These are phyloP conservation scores for Goniozus legneri DNA, from an alignment of 1,140 invertebrate genomes.

Conservation along the genomic window DNA sequence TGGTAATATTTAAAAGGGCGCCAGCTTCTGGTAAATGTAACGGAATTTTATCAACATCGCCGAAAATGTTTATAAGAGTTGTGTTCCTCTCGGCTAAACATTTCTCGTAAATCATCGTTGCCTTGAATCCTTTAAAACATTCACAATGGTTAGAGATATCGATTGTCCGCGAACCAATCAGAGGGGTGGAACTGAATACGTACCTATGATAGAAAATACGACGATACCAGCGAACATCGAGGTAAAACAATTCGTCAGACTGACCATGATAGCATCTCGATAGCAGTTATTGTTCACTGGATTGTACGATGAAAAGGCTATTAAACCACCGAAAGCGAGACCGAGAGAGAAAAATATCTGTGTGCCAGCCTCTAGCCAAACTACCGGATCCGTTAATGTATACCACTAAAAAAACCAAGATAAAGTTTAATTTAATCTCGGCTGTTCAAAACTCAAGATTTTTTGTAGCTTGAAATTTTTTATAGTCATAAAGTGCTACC, in stretches of 20 bases:
- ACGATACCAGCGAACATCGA: conserved; percentile 98
- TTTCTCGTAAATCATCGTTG: conserved; percentile 76
- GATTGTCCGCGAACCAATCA: too few relatives aligned
- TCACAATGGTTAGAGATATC: too few relatives aligned
- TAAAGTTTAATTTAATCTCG: too few relatives aligned
- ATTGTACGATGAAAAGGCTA: conserved; percentile 94
- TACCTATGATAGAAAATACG: conserved; percentile 95
- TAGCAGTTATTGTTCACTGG: conserved; percentile 95
- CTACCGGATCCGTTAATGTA: conserved; percentile 73
- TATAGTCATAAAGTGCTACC: too few relatives aligned
- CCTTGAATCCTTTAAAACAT: conserved; percentile 71
- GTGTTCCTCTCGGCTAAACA: conserved; percentile 66
- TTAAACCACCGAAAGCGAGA: conserved; percentile 89
- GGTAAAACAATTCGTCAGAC: conserved; percentile 91
- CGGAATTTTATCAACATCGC: conserved; percentile 50
- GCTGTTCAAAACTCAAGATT: too few relatives aligned
- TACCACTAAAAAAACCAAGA: conserved; percentile 54
- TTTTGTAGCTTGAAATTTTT: too few relatives aligned
- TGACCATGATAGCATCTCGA: conserved; percentile 90
- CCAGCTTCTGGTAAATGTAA: conserved; percentile 56
- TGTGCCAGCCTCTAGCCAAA: conserved; percentile 95
- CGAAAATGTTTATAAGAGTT: conserved; percentile 58
- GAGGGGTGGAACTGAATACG: conserved; percentile 1
- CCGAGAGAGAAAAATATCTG: conserved; percentile 98
- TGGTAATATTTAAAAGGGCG: conserved; percentile 55